Conservation (phyloP, 2,888 invertebrate genomes). For the Polydrusus cervinus region DNA sequence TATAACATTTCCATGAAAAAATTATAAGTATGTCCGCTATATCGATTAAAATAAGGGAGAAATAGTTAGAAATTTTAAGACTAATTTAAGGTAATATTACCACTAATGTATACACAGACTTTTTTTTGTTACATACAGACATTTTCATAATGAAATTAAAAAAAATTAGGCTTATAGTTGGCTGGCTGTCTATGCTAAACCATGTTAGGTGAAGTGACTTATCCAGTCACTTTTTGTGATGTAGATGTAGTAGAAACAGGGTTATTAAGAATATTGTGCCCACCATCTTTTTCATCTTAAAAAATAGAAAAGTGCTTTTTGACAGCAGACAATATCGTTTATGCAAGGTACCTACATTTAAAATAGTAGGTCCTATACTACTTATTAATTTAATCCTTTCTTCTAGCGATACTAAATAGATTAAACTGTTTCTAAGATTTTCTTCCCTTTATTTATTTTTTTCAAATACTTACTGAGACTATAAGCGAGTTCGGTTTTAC, state of each 20-base stretch:
- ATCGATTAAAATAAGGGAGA: background rate
- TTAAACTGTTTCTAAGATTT: too few species aligned
- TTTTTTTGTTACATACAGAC: background rate
- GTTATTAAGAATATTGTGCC: too few species aligned
- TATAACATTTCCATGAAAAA: background rate
- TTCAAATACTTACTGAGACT: too few species aligned
- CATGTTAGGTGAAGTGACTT: constrained; percentile 34
- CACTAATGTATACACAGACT: background rate
- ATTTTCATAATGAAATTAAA: background rate
- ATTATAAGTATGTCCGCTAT: background rate
- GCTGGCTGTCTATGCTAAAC: constrained; percentile 34
- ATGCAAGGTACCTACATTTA: too few species aligned
- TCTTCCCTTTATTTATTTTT: too few species aligned
- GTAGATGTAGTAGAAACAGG: constrained; percentile 20
- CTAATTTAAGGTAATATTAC: background rate
- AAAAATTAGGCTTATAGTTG: constrained; percentile 8
- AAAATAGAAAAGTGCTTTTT: too few species aligned
- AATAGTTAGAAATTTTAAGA: background rate
- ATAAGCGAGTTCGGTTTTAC: too few species aligned
- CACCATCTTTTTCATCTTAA: too few species aligned
- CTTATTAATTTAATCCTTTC: too few species aligned
- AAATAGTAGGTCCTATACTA: too few species aligned
- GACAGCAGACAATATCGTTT: too few species aligned
- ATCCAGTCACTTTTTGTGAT: constrained; percentile 35
- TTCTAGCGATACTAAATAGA: too few species aligned